Conservation (phyloP, 2,113 vertebrate genomes). For the Peromyscus maniculatus region DNA sequence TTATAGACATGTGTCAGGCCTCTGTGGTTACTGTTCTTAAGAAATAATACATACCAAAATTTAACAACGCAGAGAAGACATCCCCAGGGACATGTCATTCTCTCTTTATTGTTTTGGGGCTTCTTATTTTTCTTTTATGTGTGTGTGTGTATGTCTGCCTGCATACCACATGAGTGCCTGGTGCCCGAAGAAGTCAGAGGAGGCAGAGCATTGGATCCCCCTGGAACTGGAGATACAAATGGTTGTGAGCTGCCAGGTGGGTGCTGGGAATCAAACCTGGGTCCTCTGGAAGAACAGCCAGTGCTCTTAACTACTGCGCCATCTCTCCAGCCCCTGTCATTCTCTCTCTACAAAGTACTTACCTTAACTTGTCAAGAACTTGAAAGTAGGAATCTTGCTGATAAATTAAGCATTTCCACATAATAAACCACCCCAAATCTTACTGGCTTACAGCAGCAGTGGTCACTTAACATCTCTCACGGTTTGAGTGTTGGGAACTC, state of each 20-base stretch:
- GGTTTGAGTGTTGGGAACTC: background rate
- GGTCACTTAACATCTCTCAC: background rate
- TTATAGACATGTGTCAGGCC: background rate
- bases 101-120: background rate
- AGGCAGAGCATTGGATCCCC: background rate
- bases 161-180: background rate
- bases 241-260: background rate
- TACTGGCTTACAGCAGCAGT: background rate
- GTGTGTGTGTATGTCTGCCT: background rate
- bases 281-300: background rate
- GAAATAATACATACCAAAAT: background rate
- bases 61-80: background rate
- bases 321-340: background rate
- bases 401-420: background rate
- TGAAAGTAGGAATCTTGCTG: slow-evolving; percentile 29
- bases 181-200: background rate
- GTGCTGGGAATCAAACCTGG: background rate
- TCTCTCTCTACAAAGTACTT: background rate
- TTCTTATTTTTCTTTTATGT: background rate
- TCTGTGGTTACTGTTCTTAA: background rate
- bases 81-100: background rate
- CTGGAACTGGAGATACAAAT: background rate
- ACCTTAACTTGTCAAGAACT: slow-evolving; percentile 27
- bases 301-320: background rate
- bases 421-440: background rate